Evolutionary conservation across 2,888 invertebrate genomes (phyloP).

Genomic region (Nesidiocoris tenuis): DNA sequence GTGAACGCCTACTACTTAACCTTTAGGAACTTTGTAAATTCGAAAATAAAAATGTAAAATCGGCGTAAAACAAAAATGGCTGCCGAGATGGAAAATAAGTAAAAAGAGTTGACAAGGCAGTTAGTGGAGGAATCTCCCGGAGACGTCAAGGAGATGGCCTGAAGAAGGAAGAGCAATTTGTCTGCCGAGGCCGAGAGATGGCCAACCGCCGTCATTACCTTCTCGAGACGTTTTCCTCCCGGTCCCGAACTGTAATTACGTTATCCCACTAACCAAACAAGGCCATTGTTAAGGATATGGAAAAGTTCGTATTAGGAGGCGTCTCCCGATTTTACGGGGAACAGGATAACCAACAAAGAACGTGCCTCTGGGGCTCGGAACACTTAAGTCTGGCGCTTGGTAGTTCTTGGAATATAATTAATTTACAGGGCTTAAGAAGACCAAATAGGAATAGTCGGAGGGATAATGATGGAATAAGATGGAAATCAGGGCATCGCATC

Average conservation of each 20-base stretch:
- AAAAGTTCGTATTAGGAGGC: neutral
- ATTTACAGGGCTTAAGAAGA: neutral
- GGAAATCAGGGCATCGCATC: too few species aligned
- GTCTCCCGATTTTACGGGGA: neutral
- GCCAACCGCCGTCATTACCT: neutral
- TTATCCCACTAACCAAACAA: conserved; percentile 20
- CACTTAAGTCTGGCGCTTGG: too few species aligned
- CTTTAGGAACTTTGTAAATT: too few species aligned
- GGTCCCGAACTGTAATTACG: neutral
- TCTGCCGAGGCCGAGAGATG: neutral
- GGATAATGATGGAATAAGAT: neutral
- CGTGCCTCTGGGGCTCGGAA: neutral
- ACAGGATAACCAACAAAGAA: neutral
- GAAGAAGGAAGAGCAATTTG: neutral
- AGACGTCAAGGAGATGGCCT: neutral
- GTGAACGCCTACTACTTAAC: too few species aligned
- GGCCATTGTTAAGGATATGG: conserved; percentile 23
- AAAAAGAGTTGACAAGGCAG: conserved; percentile 16
- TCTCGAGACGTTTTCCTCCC: neutral
- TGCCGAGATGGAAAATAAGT: neutral
- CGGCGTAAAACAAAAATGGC: too few species aligned
- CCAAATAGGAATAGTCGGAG: neutral
- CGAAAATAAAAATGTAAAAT: too few species aligned
- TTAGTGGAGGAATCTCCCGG: neutral
- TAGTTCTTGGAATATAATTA: neutral